Percentiles rank a stretch among this genome's conserved stretches.
These are phyloP conservation scores for Drosophila biarmipes DNA, from an alignment of 1,140 invertebrate species.

Conservation along the genomic window DNA sequence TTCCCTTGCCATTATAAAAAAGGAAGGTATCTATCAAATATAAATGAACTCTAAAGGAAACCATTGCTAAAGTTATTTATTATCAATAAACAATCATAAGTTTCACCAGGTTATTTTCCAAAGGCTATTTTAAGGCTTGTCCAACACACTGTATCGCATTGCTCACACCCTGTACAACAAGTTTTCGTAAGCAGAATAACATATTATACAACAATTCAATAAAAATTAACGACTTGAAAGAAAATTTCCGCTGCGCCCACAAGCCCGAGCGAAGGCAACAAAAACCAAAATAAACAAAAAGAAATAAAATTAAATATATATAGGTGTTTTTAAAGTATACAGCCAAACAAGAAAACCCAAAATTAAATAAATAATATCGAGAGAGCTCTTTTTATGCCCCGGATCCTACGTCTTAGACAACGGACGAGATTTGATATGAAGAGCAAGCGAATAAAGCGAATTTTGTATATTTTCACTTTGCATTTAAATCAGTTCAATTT, in stretches of 20 bases:
- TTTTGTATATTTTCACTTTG: slow-evolving; percentile 47
- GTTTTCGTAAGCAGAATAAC: slow-evolving; percentile 49
- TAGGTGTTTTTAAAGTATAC: slow-evolving; percentile 34
- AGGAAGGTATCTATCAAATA: background rate
- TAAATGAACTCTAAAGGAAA: background rate
- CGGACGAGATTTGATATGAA: slow-evolving; percentile 25
- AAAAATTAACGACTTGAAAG: slow-evolving; percentile 71
- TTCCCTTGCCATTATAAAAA: background rate
- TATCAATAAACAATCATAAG: background rate
- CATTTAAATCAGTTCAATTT: slow-evolving; percentile 59
- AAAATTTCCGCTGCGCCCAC: slow-evolving; percentile 68
- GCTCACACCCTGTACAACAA: slow-evolving; percentile 26
- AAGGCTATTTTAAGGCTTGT: background rate
- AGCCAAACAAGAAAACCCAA: slow-evolving; percentile 19
- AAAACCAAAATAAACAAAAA: slow-evolving; percentile 58
- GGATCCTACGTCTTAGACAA: slow-evolving; percentile 18
- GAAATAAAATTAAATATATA: slow-evolving; percentile 42
- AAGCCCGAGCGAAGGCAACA: slow-evolving; percentile 33
- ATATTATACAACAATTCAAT: slow-evolving; percentile 69
- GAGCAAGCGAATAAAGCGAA: slow-evolving; percentile 5
- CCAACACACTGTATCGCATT: slow-evolving; percentile 4
- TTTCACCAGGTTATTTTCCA: background rate
- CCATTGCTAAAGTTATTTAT: background rate
- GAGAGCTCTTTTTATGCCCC: slow-evolving; percentile 21
- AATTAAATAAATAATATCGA: slow-evolving; percentile 44